Evolutionary conservation across 2,888 invertebrate genomes (phyloP), one percentile per base, ranked within the genome.

Genomic region (Heterodera filipjevi): DNA sequence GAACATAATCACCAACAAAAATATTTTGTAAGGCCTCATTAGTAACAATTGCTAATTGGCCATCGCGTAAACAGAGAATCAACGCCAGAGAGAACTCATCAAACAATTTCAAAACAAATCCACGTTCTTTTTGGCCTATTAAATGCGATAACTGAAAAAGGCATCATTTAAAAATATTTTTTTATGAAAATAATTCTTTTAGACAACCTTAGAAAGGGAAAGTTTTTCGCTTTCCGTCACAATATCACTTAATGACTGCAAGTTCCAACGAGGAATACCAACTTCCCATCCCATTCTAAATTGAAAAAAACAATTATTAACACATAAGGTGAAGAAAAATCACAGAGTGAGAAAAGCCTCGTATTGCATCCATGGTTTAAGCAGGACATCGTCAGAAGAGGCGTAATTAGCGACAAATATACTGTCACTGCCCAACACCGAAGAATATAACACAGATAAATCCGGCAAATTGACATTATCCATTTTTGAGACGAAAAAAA

Each of bases 31-130:
- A 8, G n/a, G 27, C n/a, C 27, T 27, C 27, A 59, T n/a, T 22
- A 27, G 27, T 22, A 27, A 27, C 59, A 59, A 59, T 59, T 59
- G 59, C 59, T 27, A 59, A 22, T 10, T 59, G 59, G 8, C 59
- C 59, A 22, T 59, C 59, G 6, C 22, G 59, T 59, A 59, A 22
- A 59, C 59, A 59, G 10, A 59, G 27, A 12, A 59, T 12, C 59
- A 59, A 10, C 8, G 12, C 59, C n/a, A 59, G 8, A n/a, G 27
- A 22, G 27, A 10, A n/a, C n/a, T 59, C 59, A 27, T n/a, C 27
- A 22, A 59, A 59, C 59, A 59, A 59, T 59, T 59, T 59, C 59
- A 59, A 59, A 30, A 59, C 59, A 59, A 59, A 59, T n/a, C 59
- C 59, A 2, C 2, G 10, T 27, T 59, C 59, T 27, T 27, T 59